Conservation (phyloP, 1,140 invertebrate species). For the Tetramorium parvispinum region DNA sequence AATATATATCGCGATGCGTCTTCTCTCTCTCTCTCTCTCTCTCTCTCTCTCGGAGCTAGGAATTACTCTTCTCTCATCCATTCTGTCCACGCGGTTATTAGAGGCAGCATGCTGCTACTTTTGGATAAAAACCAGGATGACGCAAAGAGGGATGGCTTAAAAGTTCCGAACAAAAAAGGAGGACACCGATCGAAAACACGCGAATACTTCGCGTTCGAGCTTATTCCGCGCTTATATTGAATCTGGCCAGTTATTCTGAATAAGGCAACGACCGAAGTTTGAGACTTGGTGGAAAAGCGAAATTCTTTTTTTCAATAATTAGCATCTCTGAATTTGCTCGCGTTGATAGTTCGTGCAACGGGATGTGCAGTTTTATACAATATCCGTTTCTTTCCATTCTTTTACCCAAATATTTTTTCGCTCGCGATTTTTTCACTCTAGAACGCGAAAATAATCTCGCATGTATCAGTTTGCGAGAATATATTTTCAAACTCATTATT, state of each 20-base stretch:
- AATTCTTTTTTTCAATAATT: conserved; percentile 27
- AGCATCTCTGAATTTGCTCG: background rate
- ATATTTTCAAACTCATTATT: conserved; percentile 34
- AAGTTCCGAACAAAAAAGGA: conserved; percentile 63
- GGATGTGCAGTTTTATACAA: background rate
- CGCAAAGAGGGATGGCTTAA: conserved; percentile 12
- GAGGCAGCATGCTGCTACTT: conserved; percentile 60
- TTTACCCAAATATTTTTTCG: background rate
- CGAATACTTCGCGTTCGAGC: conserved; percentile 61
- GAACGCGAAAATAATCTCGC: background rate
- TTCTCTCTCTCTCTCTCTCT: conserved; percentile 46
- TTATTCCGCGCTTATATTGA: conserved; percentile 59
- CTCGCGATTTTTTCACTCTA: background rate
- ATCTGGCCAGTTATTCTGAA: conserved; percentile 34
- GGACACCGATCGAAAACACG: conserved; percentile 59
- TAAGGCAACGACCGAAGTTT: background rate
- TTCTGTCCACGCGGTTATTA: conserved; percentile 72
- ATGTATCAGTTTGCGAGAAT: conserved; percentile 12
- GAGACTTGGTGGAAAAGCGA: conserved; percentile 3
- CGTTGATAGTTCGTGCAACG: background rate
- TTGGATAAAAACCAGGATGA: conserved; percentile 59
- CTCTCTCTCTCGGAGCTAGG: background rate
- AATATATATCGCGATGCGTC: conserved; percentile 60
- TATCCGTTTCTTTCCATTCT: background rate
- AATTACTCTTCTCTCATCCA: conserved; percentile 58